A percentile compares a stretch with the other conserved stretches of the same genome.
Conservation (phyloP, 2,888 invertebrate genomes). For the Furcula furcula region DNA sequence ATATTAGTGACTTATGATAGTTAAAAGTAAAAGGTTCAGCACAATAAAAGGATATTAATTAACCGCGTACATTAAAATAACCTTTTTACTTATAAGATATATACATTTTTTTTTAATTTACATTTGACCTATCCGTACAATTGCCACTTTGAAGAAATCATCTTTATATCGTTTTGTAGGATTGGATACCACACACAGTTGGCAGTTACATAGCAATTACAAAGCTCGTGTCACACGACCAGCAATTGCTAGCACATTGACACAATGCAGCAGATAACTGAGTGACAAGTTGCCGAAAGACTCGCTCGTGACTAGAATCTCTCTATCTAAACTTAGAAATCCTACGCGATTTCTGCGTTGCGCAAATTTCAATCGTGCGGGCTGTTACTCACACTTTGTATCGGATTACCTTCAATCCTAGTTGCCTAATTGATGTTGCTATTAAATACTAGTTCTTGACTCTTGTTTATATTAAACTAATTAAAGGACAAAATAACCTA, state of each 20-base stretch:
- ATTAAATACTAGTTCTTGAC: neutral
- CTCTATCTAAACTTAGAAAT: constrained; percentile 32
- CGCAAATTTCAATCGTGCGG: constrained; percentile 35
- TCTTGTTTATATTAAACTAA: neutral
- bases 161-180: neutral
- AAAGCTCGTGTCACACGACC: constrained; percentile 35
- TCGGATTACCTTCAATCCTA: constrained; percentile 30
- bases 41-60: too few relatives aligned
- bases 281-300: constrained; percentile 49
- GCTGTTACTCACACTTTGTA: constrained; percentile 29
- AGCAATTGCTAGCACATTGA: constrained; percentile 40
- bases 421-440: constrained; percentile 20
- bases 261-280: constrained; percentile 40
- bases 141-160: too few relatives aligned
- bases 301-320: constrained; percentile 47
- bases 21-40: too few relatives aligned
- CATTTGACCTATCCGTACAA: too few relatives aligned
- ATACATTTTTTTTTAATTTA: too few relatives aligned
- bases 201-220: constrained; percentile 24
- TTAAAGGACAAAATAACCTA: too few relatives aligned
- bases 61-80: too few relatives aligned
- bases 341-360: constrained; percentile 36
- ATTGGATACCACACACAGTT: neutral
- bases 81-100: too few relatives aligned
- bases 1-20: too few relatives aligned